Conservation (phyloP, 2,888 invertebrate genomes). For the Aspidiotus destructor region DNA sequence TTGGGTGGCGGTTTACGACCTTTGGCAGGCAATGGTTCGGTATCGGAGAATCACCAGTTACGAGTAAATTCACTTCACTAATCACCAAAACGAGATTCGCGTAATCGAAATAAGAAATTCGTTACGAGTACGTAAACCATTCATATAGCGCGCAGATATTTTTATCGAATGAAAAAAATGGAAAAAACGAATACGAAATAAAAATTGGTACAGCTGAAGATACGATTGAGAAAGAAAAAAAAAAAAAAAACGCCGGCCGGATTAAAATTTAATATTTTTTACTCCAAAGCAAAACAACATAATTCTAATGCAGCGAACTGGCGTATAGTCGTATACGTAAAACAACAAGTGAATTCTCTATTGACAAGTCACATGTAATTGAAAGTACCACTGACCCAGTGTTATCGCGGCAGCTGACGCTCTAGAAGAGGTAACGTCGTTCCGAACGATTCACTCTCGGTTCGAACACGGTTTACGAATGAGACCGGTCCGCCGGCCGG, state of each 20-base stretch:
- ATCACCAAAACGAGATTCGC: constrained; percentile 9
- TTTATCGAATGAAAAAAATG: constrained; percentile 2
- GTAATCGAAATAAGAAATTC: background rate
- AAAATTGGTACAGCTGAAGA: background rate
- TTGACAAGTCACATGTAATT: constrained; percentile 25
- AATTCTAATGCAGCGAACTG: constrained; percentile 4
- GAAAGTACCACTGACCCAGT: constrained; percentile 28
- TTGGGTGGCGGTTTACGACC: too few species aligned
- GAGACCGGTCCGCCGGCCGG: too few species aligned
- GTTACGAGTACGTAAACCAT: background rate
- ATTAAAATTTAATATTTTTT: background rate
- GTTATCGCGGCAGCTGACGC: background rate
- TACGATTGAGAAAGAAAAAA: background rate
- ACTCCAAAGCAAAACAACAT: constrained; percentile 1
- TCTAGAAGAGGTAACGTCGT: constrained; percentile 13
- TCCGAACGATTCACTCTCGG: constrained; percentile 19
- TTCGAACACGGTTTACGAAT: too few species aligned
- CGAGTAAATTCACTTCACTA: constrained; percentile 11
- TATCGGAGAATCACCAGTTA: background rate
- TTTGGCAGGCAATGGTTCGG: background rate
- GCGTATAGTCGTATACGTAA: constrained; percentile 18
- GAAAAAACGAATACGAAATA: background rate
- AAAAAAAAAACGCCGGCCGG: too few species aligned
- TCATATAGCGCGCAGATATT: background rate
- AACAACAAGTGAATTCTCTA: constrained; percentile 26